Percentiles rank a stretch among this genome's conserved stretches.
Conservation (phyloP, 2,113 vertebrate species). For the Hypocryptadius cinnamomeus region DNA sequence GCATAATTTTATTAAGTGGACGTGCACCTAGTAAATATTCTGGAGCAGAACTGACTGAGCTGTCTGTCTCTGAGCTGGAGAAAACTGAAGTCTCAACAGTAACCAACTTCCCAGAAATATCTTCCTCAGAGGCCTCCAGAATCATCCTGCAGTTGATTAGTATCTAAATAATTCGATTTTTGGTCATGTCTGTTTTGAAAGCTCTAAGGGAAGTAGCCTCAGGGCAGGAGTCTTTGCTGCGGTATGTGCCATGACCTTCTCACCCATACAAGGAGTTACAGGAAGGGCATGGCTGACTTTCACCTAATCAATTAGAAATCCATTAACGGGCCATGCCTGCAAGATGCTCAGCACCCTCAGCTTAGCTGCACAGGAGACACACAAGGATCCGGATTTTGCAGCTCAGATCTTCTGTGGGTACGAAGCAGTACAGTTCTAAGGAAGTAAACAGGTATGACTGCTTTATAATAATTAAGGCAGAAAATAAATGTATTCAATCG, state of each 20-base stretch:
- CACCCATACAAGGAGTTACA: conserved; percentile 64
- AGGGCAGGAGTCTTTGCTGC: conserved; percentile 64
- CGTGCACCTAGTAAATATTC: neutral
- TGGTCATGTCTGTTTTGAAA: conserved; percentile 75
- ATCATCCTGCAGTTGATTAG: conserved; percentile 93
- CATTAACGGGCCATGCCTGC: neutral
- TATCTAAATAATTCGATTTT: conserved; percentile 91
- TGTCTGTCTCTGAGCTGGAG: neutral
- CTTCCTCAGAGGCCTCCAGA: conserved; percentile 60
- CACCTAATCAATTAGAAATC: conserved; percentile 62
- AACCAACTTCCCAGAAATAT: conserved; percentile 18
- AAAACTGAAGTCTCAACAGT: neutral
- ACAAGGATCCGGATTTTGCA: neutral
- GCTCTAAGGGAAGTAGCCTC: conserved; percentile 76
- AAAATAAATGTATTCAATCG: neutral
- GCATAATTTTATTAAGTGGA: neutral
- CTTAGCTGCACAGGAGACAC: neutral
- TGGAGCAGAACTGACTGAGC: neutral
- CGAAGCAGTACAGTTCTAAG: neutral
- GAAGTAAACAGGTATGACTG: neutral
- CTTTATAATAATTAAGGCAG: neutral
- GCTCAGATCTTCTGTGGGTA: neutral
- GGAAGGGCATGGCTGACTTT: conserved; percentile 63
- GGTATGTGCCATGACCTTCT: conserved; percentile 72
- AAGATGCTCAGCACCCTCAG: neutral